Base-by-base conservation (phyloP, 2,888 invertebrate species). In the Osedax fenrisi region DNA sequence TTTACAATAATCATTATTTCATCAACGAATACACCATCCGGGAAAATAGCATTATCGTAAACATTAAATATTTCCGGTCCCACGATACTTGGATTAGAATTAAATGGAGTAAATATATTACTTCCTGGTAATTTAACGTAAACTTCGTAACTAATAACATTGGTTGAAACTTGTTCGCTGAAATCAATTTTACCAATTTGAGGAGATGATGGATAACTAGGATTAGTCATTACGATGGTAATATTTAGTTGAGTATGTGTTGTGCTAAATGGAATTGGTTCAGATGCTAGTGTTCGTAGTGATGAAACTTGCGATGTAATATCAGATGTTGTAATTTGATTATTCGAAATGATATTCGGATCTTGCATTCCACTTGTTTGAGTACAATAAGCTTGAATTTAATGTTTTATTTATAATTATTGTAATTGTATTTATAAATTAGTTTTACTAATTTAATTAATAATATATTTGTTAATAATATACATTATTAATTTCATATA, bases 111-210 rank as follows among this genome's bases (percentile, higher is more conserved):
- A 26, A 68, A 68, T 26, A 22, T 68, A 10, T n/a, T 26, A 17
- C 27, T 26, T 17, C 17, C n/a, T 21, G 25, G 68, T 26, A 22
- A 25, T 26, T 68, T 68, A 26, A 25, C 23, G 68, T 68, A 68
- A 2, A 68, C 68, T 68, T 68, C 68, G 68, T 68, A 68, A 10
- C 22, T 22, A 5, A 10, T 26, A 22, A 68, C 68, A 25, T 68
- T 68, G 10, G 3, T 68, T 23, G 68, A 68, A 25, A 17, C 22
- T 26, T n/a, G 26, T 25, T 68, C 68, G 22, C 23, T 2, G 22
- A 68, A n/a, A 68, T 68, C 68, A 26, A 68, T 26, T 26, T 68
- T 68, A 25, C 68, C 68, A 68, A 68, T 10, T 25, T 68, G 68
- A 17, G 68, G 68, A 10, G 26, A 25, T 26, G 24, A 26, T 17